Percentiles rank a stretch among this genome's conserved stretches.
Conservation (phyloP, 2,888 invertebrate genomes). For the Neocrepidodera transversa region DNA sequence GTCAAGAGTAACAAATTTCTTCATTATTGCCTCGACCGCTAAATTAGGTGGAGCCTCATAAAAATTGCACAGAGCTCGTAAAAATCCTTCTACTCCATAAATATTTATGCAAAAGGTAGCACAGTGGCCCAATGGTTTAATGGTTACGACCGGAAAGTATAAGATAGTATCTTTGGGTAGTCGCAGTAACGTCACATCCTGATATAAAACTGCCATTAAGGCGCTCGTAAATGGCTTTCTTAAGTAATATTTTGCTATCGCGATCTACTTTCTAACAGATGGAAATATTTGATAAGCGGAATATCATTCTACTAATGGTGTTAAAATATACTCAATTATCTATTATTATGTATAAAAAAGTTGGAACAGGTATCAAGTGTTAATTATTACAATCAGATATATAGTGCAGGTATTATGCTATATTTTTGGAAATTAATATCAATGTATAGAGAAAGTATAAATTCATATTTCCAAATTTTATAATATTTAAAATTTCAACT, state of each 20-base stretch:
- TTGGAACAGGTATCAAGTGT: neutral
- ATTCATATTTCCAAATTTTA: no score
- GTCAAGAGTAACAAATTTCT: constrained; percentile 30
- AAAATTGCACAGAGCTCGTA: constrained; percentile 27
- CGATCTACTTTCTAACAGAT: constrained; percentile 32
- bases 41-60: constrained; percentile 25
- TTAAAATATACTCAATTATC: constrained; percentile 21
- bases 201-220: constrained; percentile 43
- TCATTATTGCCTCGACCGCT: constrained; percentile 16
- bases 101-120: constrained; percentile 35
- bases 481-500: no score
- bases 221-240: constrained; percentile 44
- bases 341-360: neutral
- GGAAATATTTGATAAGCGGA: constrained; percentile 16
- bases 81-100: constrained; percentile 25
- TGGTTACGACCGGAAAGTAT: constrained; percentile 30
- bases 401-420: no score
- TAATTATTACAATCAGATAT: neutral
- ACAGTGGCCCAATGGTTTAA: constrained; percentile 27
- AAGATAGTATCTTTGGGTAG: constrained; percentile 51
- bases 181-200: constrained; percentile 45
- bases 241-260: constrained; percentile 43
- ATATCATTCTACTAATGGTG: constrained; percentile 26
- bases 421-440: no score
- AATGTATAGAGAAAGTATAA: no score